Conservation (phyloP, 2,888 invertebrate species). For the Apotomis betuletana region DNA sequence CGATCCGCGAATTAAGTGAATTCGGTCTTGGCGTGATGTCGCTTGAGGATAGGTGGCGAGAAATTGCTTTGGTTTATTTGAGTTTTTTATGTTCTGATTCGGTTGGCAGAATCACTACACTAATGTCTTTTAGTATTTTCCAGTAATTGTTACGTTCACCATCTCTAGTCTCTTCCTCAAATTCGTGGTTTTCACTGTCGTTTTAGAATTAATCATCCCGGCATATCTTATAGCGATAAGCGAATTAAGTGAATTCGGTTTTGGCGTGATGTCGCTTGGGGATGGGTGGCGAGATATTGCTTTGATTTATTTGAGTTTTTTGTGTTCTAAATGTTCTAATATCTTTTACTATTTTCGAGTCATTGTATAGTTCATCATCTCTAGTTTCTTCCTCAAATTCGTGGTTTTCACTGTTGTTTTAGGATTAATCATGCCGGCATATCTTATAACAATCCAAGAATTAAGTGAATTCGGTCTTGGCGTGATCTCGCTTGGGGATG, state of each 20-base stretch:
- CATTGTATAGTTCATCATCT: too few relatives aligned
- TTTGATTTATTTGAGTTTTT: too few relatives aligned
- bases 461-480: constrained; percentile 35
- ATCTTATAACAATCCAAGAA: constrained; percentile 33
- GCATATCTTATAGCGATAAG: constrained; percentile 33
- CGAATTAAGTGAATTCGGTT: constrained; percentile 36
- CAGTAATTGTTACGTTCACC: too few relatives aligned
- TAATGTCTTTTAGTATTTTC: too few relatives aligned
- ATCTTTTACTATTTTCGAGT: too few relatives aligned
- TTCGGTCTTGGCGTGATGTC: constrained; percentile 21
- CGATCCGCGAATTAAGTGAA: constrained; percentile 35
- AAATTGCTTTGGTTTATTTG: constrained; percentile 15
- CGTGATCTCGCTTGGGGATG: constrained; percentile 1
- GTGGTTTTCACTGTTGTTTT: too few relatives aligned
- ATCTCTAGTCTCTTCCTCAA: too few relatives aligned
- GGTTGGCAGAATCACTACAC: too few relatives aligned
- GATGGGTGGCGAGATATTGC: constrained; percentile 2
- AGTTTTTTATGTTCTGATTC: neutral
- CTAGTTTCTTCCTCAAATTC: too few relatives aligned
- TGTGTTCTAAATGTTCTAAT: too few relatives aligned
- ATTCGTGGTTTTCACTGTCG: too few relatives aligned
- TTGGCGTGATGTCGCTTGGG: constrained; percentile 3
- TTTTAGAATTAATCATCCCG: neutral
- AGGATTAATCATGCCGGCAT: too few relatives aligned
- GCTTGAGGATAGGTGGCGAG: neutral